These are phyloP conservation scores for Malaclemys terrapin DNA, from an alignment of 2,113 vertebrate species.

Conservation along the genomic window DNA sequence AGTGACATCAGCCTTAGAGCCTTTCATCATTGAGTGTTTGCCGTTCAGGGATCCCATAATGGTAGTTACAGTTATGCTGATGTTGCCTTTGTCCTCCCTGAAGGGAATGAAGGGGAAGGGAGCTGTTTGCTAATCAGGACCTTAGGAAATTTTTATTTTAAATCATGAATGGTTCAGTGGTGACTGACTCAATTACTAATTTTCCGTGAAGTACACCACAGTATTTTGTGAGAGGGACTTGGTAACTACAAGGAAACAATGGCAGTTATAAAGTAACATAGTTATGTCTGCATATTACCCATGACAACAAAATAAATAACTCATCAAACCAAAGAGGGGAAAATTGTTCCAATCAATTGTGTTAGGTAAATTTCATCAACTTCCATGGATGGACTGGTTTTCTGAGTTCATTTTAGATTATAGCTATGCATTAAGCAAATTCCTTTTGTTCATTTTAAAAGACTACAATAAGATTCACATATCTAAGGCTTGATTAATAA, in stretches of 20 bases:
- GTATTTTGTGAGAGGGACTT: constrained; percentile 5
- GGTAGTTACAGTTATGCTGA: neutral
- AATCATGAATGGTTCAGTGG: constrained; percentile 12
- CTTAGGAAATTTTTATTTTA: constrained; percentile 27
- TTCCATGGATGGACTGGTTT: neutral
- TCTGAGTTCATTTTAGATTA: neutral
- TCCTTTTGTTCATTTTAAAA: neutral
- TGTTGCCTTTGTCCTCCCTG: neutral
- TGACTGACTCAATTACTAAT: neutral
- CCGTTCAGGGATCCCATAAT: neutral
- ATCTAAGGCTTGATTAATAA: neutral
- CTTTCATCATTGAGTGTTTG: neutral
- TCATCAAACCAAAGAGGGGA: neutral
- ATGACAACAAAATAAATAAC: neutral
- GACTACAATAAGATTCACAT: neutral
- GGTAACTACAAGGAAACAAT: neutral
- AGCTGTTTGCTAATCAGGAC: constrained; percentile 10
- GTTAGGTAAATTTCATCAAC: neutral
- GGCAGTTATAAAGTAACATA: neutral
- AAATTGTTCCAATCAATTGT: neutral
- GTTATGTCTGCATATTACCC: neutral
- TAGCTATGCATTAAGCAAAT: neutral
- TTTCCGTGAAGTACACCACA: neutral
- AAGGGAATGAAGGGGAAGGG: neutral
- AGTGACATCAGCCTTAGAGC: neutral